Conservation (phyloP, 2,113 vertebrate genomes). For the Hypanus sabinus region DNA sequence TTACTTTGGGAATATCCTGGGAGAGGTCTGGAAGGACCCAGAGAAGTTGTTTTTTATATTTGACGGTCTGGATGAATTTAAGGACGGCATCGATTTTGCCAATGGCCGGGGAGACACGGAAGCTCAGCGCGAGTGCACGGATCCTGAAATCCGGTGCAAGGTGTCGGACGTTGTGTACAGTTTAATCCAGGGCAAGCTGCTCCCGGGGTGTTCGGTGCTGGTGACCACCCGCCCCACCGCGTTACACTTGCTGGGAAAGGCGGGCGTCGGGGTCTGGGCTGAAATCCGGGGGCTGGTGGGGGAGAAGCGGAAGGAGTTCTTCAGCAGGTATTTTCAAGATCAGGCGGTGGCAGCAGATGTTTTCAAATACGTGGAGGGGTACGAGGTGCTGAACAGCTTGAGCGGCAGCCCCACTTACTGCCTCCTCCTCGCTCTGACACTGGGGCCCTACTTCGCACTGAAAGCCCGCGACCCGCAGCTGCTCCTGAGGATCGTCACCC, state of each 20-base stretch:
- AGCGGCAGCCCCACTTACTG: slow-evolving; percentile 56
- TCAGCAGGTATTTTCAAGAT: neutral
- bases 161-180: slow-evolving; percentile 4
- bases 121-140: neutral
- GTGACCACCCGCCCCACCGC: neutral
- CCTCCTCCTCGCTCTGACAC: slow-evolving; percentile 56
- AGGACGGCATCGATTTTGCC: neutral
- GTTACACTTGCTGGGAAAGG: neutral
- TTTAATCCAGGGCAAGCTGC: neutral
- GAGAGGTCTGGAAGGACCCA: neutral
- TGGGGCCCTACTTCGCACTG: slow-evolving; percentile 38
- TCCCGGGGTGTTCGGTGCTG: slow-evolving; percentile 6
- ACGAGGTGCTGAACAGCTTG: slow-evolving; percentile 53
- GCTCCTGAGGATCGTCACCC: no score
- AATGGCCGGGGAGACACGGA: neutral
- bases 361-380: slow-evolving; percentile 50
- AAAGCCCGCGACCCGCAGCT: neutral
- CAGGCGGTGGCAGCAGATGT: slow-evolving; percentile 39
- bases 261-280: neutral
- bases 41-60: neutral
- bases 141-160: neutral
- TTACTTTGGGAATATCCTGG: neutral
- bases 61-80: neutral
- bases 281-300: neutral
- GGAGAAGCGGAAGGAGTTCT: neutral